Evolutionary conservation across 2,797 vertebrate genomes (phyloP), one percentile per base, ranked within the genome.

Genomic region (Esox masquinongy): DNA sequence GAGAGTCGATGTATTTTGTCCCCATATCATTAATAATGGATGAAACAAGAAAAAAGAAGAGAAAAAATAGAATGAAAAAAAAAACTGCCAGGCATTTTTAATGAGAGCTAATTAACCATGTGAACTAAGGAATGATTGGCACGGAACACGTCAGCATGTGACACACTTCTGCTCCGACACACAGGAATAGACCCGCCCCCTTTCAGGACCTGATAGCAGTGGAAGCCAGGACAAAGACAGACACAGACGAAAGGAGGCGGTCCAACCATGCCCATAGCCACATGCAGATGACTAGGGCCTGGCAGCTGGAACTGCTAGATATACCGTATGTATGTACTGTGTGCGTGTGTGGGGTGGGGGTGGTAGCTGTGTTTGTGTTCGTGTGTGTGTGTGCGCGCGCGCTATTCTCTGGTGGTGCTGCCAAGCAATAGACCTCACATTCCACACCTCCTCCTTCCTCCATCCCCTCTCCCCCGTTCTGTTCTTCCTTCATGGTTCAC

Each of bases 291-390:
- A 80, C 69, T 72, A 73, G 51, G 72, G 82, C 56, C 76, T 79
- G 80, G 81, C 90, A 91, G 90, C 91, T 91, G 91, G 83, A 84
- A 75, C 86, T 81, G 79, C 75, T 59, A 85, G 89, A 92, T 84
- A 87, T 11, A 76, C 31, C 24, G 50, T 53, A 7, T 53, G 4
- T 4, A 7, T 53, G 17, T 51, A 31, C 29, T 43, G 51, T 22
- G 53, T 56, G n/a, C 19, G 50, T 53, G 50, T 17, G 50, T 17
- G 47, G 14, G 47, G 47, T 49, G 47, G 15, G 49, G 2, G 49
- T 50, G 49, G 50, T 17, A 14, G 4, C 15, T 51, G 50, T 51
- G 50, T 9, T 15, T 19, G 53, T 56, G 53, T 56, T 1, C 16
- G 50, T 3, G 16, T 17, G 50, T 17, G 50, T 17, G 50, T 51